Conservation (phyloP, 2,797 vertebrate genomes). For the Sebastes dallii region DNA sequence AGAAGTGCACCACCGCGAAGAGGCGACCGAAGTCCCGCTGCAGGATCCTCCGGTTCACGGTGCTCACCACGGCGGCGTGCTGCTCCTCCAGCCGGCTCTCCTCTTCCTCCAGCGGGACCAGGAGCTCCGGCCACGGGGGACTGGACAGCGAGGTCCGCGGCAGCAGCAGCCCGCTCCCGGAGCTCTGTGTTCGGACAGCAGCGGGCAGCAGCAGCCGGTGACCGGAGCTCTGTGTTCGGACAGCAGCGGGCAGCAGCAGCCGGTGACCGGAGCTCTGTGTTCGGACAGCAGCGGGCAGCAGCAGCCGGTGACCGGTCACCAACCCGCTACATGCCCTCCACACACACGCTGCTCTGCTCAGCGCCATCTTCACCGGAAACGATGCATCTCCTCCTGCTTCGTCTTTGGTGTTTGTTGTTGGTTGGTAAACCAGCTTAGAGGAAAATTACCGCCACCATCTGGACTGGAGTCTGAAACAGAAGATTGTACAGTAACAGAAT, state of each 20-base stretch:
- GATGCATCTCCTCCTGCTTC: no score
- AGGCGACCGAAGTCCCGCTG: constrained; percentile 83
- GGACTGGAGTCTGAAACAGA: no score
- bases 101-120: constrained; percentile 76
- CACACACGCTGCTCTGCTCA: constrained; percentile 23
- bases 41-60: constrained; percentile 84
- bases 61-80: constrained; percentile 81
- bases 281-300: not conserved
- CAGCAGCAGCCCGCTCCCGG: constrained; percentile 41
- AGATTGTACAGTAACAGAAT: no score
- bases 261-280: constrained; percentile 27
- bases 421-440: no score
- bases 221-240: no score
- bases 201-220: not conserved
- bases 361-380: constrained; percentile 69
- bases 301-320: not conserved
- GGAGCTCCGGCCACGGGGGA: constrained; percentile 87
- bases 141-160: constrained; percentile 88
- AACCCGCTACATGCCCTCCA: constrained; percentile 57
- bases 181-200: constrained; percentile 37
- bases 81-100: not conserved
- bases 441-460: no score
- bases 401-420: no score
- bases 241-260: constrained; percentile 62
- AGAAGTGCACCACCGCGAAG: constrained; percentile 93